A percentile compares a stretch with the other conserved stretches of the same genome.
Conservation (phyloP, 2,797 vertebrate genomes). For the Gymnocypris eckloni region DNA sequence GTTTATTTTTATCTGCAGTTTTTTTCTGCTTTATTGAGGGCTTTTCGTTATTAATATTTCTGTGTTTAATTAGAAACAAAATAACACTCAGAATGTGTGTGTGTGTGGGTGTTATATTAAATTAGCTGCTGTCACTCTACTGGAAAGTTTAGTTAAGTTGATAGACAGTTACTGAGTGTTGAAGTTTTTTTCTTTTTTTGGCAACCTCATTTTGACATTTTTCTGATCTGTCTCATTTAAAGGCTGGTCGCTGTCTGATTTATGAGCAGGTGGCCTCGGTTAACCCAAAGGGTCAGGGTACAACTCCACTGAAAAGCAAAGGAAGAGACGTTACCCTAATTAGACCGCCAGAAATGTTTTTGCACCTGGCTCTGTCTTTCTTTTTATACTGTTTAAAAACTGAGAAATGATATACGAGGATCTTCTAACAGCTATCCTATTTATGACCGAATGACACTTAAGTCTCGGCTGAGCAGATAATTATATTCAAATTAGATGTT, state of each 20-base stretch:
- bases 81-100: neutral
- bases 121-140: neutral
- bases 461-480: slow-evolving; percentile 22
- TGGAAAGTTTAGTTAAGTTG: neutral
- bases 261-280: neutral
- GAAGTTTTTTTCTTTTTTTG: neutral
- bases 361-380: slow-evolving; percentile 6
- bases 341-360: neutral
- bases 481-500: slow-evolving; percentile 8
- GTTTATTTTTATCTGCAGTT: neutral
- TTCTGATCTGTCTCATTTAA: slow-evolving; percentile 6
- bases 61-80: neutral
- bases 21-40: neutral
- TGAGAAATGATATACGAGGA: neutral
- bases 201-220: neutral
- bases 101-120: neutral
- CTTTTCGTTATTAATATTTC: neutral
- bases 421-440: slow-evolving; percentile 22
- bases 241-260: neutral
- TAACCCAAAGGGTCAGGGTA: slow-evolving; percentile 1
- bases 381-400: neutral
- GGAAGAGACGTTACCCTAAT: slow-evolving; percentile 9
- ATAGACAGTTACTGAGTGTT: neutral
- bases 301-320: neutral
- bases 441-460: neutral